Evolutionary conservation across 2,113 vertebrate genomes (phyloP), one percentile per base, ranked within the genome.

Genomic region (Muntiacus reevesi): DNA sequence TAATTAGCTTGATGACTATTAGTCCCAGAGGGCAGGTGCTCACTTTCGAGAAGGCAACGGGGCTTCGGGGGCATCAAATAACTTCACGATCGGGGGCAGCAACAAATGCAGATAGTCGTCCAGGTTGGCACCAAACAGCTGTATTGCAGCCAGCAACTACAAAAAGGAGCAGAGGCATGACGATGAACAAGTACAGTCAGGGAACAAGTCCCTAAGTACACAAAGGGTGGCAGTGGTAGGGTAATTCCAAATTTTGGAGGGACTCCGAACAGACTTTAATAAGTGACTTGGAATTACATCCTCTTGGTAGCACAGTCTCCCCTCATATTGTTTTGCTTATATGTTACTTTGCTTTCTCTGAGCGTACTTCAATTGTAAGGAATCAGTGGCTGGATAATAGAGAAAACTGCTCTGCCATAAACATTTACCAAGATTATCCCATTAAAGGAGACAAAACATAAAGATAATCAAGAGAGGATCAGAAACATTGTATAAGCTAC

Each of bases 61-160:
- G 14, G 99, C 99, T 93, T 99, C 99, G 0, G 99, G 99, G 45
- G 99, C 99, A 97, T 99, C 99, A 96, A 99, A 99, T 0, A 99
- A 98, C 98, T 99, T 99, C 86, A 99, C 99, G 74, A 99, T 99
- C 5, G 99, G 99, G 95, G 99, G 99, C 98, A 99, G 98, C 79
- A 99, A 96, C 97, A 99, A 98, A 97, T 99, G 99, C 79, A 99
- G 99, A 97, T 99, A 99, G 98, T 99, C 99, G 10, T 99, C 99
- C 93, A 99, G 98, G 98, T 99, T 99, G 95, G 99, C 99, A 36
- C 99, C 99, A 93, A 99, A 99, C 96, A 99, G 99, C 99, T 99
- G 99, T 98, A 99, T 99, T 0, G 99, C 99, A 59, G 99, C 99
- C 92, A 99, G 97, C 5, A 99, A 97, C 99, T 99, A 98, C n/a